phyloP scores from a whole-genome alignment of 2,113 vertebrate species.

The Odocoileus hemionus region DNA sequence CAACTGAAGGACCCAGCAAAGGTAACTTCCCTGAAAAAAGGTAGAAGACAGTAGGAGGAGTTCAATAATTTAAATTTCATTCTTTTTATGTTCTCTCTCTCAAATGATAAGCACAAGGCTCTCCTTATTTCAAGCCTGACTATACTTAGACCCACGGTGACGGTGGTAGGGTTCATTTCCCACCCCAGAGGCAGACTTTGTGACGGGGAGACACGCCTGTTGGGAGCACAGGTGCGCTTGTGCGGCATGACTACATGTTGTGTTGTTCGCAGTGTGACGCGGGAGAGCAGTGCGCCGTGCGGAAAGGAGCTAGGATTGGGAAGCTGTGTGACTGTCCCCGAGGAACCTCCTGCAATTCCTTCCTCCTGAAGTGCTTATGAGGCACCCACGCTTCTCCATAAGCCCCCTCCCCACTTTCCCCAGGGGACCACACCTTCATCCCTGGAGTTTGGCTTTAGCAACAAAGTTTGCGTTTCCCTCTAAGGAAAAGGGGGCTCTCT shows the following conservation, averaged over 20 bases:
- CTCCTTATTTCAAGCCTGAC: neutral
- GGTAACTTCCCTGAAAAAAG: neutral
- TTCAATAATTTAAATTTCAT: neutral
- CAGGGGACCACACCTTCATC: slow-evolving; percentile 22
- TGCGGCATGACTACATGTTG: neutral
- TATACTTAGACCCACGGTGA: neutral
- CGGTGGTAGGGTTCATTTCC: neutral
- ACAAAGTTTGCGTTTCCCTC: slow-evolving; percentile 44
- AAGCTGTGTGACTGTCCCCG: slow-evolving; percentile 87
- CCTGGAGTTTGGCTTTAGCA: slow-evolving; percentile 26
- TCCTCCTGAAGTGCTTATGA: slow-evolving; percentile 88
- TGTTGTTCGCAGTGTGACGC: slow-evolving; percentile 81
- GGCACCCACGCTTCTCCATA: neutral
- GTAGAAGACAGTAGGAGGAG: neutral
- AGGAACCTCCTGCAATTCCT: slow-evolving; percentile 86
- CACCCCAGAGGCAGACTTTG: neutral
- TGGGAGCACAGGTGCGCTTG: neutral
- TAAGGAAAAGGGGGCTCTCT: neutral
- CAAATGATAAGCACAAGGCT: neutral
- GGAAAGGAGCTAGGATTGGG: slow-evolving; percentile 86
- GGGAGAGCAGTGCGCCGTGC: slow-evolving; percentile 85
- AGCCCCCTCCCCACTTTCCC: neutral
- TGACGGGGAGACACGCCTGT: neutral
- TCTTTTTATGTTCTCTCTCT: neutral
- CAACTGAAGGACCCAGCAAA: neutral